Base-by-base conservation (phyloP, 2,113 vertebrate species). In the Peromyscus leucopus region DNA sequence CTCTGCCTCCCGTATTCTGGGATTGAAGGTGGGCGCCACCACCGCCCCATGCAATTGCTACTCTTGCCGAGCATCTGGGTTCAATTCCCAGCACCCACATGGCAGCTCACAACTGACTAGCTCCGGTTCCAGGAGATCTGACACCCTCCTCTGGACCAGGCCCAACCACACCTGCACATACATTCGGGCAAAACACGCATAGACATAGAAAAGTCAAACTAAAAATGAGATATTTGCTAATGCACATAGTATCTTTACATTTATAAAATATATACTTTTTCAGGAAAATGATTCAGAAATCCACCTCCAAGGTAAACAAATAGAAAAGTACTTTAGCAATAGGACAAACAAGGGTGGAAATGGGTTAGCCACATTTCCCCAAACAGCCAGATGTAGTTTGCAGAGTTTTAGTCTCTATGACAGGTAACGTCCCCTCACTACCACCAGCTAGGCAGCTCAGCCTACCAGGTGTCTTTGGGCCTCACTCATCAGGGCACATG, bases 321-420 rank as follows among this genome's bases (percentile, higher is more conserved):
- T 69, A 67, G 79, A 95, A 88, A 92, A 82, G 48, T 80, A 84
- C 89, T 61, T 89, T 96, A 82, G 36, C 83, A 83, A 12, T 48
- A 84, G 82, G 75, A 80, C 63, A 96, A 91, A 48, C 0, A 19
- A 74, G 26, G 33, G 88, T 36, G 15, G 46, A 51, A 39, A 61
- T 59, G 31, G 21, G 83, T 80, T 80, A 91, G 90, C 95, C 22
- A 78, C 19, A 24, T 85, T 96, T 17, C 79, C n/a, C 46, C n/a
- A 63, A 67, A 88, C 57, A 69, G 6, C 48, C 82, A 65, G 39
- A 10, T 92, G 79, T 80, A 48, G 7, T 92, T 90, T 94, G 48
- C 36, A 90, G 76, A 80, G 55, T 93, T 96, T 63, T 84, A 69
- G 89, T 94, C 76, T 31, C 86, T 94, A 46, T 78, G n/a, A 90